phyloP scores from a whole-genome alignment of 2,113 vertebrate genomes.

The Scomber colias region DNA sequence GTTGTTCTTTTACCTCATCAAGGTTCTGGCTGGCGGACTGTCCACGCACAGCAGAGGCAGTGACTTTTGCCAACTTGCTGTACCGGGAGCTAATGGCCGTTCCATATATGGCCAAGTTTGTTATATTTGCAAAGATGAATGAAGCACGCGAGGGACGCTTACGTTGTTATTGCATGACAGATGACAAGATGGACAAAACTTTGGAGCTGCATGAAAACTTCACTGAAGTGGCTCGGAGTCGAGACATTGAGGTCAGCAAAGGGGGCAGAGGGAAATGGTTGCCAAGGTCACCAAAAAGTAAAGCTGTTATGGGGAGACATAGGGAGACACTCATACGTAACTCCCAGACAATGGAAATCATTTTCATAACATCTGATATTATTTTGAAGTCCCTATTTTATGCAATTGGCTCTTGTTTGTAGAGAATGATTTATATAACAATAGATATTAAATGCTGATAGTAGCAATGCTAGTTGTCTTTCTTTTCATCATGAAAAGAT shows the following conservation, averaged over 20 bases:
- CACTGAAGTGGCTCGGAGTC: constrained; percentile 94
- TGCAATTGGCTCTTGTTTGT: not conserved
- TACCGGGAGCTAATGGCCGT: constrained; percentile 94
- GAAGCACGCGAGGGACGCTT: constrained; percentile 94
- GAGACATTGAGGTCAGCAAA: constrained; percentile 94
- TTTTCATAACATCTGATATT: not conserved
- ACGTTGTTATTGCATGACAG: constrained; percentile 99
- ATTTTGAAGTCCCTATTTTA: not conserved
- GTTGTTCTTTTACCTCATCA: not conserved
- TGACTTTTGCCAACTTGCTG: constrained; percentile 93
- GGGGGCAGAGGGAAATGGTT: not conserved
- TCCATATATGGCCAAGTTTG: constrained; percentile 98
- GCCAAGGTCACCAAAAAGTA: not conserved
- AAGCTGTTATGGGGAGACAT: not conserved
- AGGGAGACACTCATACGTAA: not conserved
- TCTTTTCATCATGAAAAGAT: not conserved
- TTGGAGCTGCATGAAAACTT: constrained; percentile 98
- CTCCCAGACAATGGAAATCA: not conserved
- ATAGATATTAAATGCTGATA: too few species aligned
- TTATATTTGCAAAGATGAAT: constrained; percentile 98
- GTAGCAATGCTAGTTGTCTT: not conserved
- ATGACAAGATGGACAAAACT: constrained; percentile 98
- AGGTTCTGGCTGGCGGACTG: constrained; percentile 99
- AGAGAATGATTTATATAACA: not conserved
- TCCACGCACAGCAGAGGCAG: constrained; percentile 93